A percentile compares a stretch with the other conserved stretches of the same genome.
Evolutionary conservation across 2,888 invertebrate genomes (phyloP).

Genomic region (Crocallis elinguaria): DNA sequence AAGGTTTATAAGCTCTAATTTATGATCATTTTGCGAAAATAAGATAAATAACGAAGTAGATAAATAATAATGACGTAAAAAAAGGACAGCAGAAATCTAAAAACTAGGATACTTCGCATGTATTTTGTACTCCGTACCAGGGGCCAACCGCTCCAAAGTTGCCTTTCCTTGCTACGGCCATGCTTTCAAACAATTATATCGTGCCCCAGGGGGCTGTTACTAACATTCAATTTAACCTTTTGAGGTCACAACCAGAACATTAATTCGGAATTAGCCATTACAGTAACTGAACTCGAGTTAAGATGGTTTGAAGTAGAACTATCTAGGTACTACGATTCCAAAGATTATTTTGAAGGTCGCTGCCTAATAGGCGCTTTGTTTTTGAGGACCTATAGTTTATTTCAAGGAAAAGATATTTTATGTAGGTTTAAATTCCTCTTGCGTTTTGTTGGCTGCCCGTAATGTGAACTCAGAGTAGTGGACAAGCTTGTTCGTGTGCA

Average conservation of each 20-base stretch:
- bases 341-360: no score
- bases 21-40: no score
- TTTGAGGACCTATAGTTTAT: no score
- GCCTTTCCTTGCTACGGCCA: background rate
- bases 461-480: no score
- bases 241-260: constrained; percentile 31
- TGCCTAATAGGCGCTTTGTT: no score
- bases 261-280: constrained; percentile 31
- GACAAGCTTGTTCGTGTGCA: no score
- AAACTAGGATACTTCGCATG: background rate
- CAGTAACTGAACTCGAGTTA: constrained; percentile 18
- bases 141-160: background rate
- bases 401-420: no score
- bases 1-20: no score
- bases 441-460: no score
- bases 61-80: no score
- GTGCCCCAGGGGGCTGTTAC: constrained; percentile 34
- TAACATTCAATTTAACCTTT: constrained; percentile 42
- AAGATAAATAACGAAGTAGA: no score
- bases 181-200: constrained; percentile 27
- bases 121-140: background rate
- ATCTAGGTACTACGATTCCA: background rate
- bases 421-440: no score
- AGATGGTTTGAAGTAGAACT: constrained; percentile 6
- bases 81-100: background rate